Evolutionary conservation across 2,113 vertebrate genomes (phyloP), one percentile per base, ranked within the genome.

Genomic region (Ranitomeya variabilis): DNA sequence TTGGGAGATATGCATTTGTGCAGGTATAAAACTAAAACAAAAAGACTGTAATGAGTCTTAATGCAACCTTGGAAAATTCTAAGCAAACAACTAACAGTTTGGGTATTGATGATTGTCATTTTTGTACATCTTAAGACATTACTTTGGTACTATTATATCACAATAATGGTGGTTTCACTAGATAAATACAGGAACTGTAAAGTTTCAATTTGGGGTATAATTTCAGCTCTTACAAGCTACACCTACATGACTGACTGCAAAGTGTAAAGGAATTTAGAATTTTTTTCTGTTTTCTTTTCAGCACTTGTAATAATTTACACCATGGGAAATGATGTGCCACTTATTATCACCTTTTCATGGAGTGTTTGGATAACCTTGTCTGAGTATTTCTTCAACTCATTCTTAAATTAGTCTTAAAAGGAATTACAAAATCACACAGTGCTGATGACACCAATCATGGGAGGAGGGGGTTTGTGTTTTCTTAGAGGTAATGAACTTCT

Each of bases 341-440:
- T 84, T 84, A 84, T 84, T 45, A 67, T 67, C 51, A 21, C 62
- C 21, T 83, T 51, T 52, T 67, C 62, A 83, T 37, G 67, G 81
- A 83, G n/a, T 67, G 64, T 69, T 83, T 83, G 81, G 37, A n/a
- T 67, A 67, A 83, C 52, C 45, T 83, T 83, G 81, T 83, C 37
- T 67, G 66, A 64, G 19, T 54, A 83, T 83, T 83, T 45, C 62
- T 52, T 83, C 60, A 83, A 83, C n/a, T 45, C 62, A 83, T 52
- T 83, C 81, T 69, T 54, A 83, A 67, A 83, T 83, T 67, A 83
- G 81, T 54, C 19, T 37, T 54, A 83, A 51, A 64, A 83, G 81
- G 62, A 52, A 52, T 83, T 54, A 45, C 37, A 45, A 83, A 83
- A 66, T 83, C 60, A 54, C 45, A n/a, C 82, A 69, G 51, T 54